Evolutionary conservation across 2,888 invertebrate genomes (phyloP).

Genomic region (Euplagia quadripunctaria): DNA sequence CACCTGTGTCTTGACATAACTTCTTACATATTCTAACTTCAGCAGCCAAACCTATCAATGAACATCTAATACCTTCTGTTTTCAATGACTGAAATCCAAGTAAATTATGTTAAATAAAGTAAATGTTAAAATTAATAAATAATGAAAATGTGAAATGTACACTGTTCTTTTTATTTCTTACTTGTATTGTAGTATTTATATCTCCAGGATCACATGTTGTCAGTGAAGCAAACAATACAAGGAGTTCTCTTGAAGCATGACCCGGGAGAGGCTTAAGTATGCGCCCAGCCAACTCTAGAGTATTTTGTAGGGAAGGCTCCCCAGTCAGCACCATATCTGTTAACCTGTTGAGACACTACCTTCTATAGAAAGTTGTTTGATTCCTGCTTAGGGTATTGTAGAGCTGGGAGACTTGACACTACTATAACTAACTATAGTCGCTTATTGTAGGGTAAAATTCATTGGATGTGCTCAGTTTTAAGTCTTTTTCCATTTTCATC

Average conservation of each 20-base stretch:
- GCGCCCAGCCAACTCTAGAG: conserved; percentile 94
- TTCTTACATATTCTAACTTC: conserved; percentile 97
- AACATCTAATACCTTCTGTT: conserved; percentile 94
- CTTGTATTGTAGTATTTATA: conserved; percentile 92
- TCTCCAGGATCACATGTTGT: conserved; percentile 99
- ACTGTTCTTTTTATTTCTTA: conserved; percentile 27
- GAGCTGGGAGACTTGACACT: background rate
- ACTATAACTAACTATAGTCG: no score
- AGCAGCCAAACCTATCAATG: conserved; percentile 97
- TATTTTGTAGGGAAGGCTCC: conserved; percentile 98
- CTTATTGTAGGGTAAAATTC: no score
- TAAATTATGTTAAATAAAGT: conserved; percentile 54
- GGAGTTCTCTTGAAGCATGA: conserved; percentile 97
- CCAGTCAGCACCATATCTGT: conserved; percentile 91
- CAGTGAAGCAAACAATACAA: conserved; percentile 96
- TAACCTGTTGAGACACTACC: conserved; percentile 70
- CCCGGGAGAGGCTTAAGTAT: conserved; percentile 95
- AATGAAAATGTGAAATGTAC: no score
- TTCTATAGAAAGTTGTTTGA: background rate
- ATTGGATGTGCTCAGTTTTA: no score
- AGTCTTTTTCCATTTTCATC: background rate
- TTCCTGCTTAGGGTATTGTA: background rate
- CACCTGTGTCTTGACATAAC: conserved; percentile 95
- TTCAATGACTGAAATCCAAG: conserved; percentile 87
- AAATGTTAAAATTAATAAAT: background rate